Conservation (phyloP, 2,797 vertebrate species). For the Premnoplex brunnescens region DNA sequence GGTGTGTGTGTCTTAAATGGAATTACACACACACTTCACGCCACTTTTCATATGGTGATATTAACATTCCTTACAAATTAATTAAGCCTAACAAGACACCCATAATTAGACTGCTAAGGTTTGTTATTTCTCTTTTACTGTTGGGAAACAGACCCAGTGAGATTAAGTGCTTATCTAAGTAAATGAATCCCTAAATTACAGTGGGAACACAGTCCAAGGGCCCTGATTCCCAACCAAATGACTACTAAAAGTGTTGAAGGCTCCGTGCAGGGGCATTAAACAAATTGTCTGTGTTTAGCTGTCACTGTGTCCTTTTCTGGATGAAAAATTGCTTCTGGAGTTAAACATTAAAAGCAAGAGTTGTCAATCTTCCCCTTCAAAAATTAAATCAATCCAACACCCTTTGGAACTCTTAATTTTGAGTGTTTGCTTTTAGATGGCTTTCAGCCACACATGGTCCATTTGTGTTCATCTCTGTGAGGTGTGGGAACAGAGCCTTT, state of each 20-base stretch:
- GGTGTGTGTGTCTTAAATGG: neutral
- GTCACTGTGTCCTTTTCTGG: neutral
- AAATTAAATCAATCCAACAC: neutral
- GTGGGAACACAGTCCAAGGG: neutral
- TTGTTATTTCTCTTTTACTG: constrained; percentile 27
- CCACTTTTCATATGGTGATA: neutral
- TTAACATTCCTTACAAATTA: constrained; percentile 8
- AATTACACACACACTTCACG: neutral
- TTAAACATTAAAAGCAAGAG: neutral
- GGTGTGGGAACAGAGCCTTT: neutral
- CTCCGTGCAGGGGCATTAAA: neutral
- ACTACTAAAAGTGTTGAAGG: neutral
- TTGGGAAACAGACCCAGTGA: neutral
- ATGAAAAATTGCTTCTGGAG: neutral
- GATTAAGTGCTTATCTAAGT: constrained; percentile 3
- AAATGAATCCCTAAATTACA: neutral
- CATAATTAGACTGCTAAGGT: constrained; percentile 7
- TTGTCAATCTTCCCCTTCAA: neutral
- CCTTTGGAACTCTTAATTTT: neutral
- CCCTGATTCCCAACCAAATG: neutral
- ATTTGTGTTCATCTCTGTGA: neutral
- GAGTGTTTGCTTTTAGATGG: neutral
- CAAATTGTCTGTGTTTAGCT: neutral
- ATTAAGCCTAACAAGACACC: constrained; percentile 30
- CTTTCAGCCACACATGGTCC: neutral